A percentile compares a stretch with the other conserved stretches of the same genome.
phyloP scores from a whole-genome alignment of 2,113 vertebrate genomes.

The Casuarius casuarius region DNA sequence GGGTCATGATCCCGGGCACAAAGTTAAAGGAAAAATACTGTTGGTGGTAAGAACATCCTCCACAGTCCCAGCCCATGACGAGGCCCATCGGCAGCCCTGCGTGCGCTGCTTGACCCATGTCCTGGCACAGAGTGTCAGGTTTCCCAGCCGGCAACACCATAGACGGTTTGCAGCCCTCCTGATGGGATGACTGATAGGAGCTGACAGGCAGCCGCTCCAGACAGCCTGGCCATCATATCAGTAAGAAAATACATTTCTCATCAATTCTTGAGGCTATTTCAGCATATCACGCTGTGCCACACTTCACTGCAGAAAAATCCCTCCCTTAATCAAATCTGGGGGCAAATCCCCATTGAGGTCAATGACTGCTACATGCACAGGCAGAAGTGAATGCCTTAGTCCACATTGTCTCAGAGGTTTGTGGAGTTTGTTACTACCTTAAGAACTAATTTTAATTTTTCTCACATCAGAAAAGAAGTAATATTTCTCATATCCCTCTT shows the following conservation, averaged over 20 bases:
- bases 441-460: not conserved
- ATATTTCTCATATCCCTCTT: not conserved
- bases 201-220: constrained; percentile 40
- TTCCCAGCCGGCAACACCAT: not conserved
- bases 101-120: not conserved
- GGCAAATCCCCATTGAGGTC: not conserved
- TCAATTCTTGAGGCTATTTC: constrained; percentile 28
- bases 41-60: constrained; percentile 19
- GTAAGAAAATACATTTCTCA: not conserved
- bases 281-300: not conserved
- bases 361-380: not conserved
- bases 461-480: not conserved
- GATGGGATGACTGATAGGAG: constrained; percentile 39
- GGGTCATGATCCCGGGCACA: not conserved
- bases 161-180: not conserved
- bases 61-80: not conserved
- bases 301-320: not conserved
- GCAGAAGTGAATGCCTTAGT: not conserved
- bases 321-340: not conserved
- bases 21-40: constrained; percentile 22
- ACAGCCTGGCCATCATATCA: not conserved
- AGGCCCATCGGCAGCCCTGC: not conserved
- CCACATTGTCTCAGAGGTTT: not conserved
- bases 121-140: not conserved
- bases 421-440: not conserved